A percentile compares a stretch with the other conserved stretches of the same genome.
phyloP scores from a whole-genome alignment of 2,113 vertebrate genomes.

The Geococcyx californianus region DNA sequence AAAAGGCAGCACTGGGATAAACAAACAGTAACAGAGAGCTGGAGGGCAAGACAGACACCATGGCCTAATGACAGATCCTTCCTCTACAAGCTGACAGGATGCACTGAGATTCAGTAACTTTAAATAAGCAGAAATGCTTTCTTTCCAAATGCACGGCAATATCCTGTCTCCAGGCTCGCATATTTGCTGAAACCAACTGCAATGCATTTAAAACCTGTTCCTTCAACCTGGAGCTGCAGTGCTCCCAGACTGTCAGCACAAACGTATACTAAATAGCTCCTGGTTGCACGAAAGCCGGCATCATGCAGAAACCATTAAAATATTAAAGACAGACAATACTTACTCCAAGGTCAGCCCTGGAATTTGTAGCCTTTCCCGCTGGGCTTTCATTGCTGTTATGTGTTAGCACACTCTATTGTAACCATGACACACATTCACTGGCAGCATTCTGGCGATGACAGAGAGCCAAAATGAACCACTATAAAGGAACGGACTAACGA shows the following conservation, averaged over 20 bases:
- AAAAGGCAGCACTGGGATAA: conserved; percentile 72
- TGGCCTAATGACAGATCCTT: conserved; percentile 73
- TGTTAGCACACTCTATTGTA: conserved; percentile 89
- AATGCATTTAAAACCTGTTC: conserved; percentile 78
- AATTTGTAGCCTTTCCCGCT: conserved; percentile 98
- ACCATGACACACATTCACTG: conserved; percentile 89
- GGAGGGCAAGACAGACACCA: conserved; percentile 71
- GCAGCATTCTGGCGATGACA: conserved; percentile 87
- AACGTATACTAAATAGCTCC: conserved; percentile 71
- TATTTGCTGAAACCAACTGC: conserved; percentile 73
- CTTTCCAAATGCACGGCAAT: conserved; percentile 66
- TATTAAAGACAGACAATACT: conserved; percentile 90
- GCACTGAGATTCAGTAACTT: conserved; percentile 70
- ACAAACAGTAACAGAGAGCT: conserved; percentile 70
- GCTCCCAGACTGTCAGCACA: conserved; percentile 71
- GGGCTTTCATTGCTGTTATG: conserved; percentile 95
- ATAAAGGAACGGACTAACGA: conserved; percentile 82
- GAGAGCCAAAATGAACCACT: conserved; percentile 87
- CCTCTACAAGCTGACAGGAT: conserved; percentile 70
- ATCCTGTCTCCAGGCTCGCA: conserved; percentile 54
- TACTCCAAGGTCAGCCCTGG: conserved; percentile 99
- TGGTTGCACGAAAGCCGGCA: conserved; percentile 63
- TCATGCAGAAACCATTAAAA: conserved; percentile 82
- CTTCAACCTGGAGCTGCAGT: conserved; percentile 80
- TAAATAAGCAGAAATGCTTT: conserved; percentile 66